phyloP scores from a whole-genome alignment of 2,888 invertebrate species.

The Leptinotarsa juncta region DNA sequence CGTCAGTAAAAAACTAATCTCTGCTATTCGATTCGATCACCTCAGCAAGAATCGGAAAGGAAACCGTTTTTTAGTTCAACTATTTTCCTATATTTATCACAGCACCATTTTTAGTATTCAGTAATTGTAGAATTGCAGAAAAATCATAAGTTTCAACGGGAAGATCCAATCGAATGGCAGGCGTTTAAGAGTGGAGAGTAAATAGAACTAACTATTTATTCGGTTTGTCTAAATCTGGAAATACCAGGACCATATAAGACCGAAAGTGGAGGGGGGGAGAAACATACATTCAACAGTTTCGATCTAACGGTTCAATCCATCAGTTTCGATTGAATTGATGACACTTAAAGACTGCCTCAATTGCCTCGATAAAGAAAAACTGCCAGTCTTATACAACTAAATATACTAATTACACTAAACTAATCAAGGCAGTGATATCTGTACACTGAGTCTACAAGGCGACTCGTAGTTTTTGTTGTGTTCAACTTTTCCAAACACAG shows the following conservation, averaged over 20 bases:
- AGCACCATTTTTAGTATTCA: conserved; percentile 41
- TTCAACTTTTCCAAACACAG: conserved; percentile 28
- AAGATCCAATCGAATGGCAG: conserved; percentile 24
- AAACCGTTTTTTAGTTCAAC: conserved; percentile 34
- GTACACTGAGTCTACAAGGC: conserved; percentile 57
- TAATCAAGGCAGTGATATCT: conserved; percentile 58
- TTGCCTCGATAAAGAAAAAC: conserved; percentile 37
- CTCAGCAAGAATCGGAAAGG: conserved; percentile 31
- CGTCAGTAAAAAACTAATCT: conserved; percentile 2
- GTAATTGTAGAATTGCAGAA: conserved; percentile 33
- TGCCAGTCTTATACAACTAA: conserved; percentile 60
- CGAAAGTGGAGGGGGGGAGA: too few relatives aligned
- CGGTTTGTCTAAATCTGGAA: background rate
- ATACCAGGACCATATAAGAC: background rate
- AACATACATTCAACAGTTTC: background rate
- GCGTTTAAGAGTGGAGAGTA: background rate
- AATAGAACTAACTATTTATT: background rate
- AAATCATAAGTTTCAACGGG: conserved; percentile 32
- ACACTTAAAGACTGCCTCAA: conserved; percentile 22
- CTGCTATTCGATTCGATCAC: conserved; percentile 27
- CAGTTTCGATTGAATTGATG: background rate
- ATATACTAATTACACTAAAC: conserved; percentile 52
- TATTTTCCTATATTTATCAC: conserved; percentile 43
- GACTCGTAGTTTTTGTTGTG: conserved; percentile 42
- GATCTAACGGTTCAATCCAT: background rate